These are phyloP conservation scores for Hirundo rustica DNA, from an alignment of 2,797 vertebrate species.

Conservation along the genomic window DNA sequence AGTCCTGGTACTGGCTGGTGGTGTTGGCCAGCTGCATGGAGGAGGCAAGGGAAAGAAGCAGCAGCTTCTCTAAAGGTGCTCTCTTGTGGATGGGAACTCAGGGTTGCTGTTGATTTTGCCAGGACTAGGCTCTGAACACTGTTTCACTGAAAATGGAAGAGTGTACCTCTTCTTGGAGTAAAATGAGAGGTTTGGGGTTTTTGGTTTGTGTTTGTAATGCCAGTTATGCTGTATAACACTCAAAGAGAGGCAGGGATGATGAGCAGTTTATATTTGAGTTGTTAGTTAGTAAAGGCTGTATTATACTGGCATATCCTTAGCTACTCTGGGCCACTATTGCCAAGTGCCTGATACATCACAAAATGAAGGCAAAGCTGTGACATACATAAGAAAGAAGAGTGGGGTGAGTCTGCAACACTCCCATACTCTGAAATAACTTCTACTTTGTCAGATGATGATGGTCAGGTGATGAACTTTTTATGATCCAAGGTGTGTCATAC, in stretches of 20 bases:
- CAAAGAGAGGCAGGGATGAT: background rate
- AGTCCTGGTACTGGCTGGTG: rapidly evolving
- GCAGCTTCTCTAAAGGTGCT: background rate
- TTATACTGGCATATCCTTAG: background rate
- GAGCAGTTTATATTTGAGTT: background rate
- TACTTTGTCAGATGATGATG: background rate
- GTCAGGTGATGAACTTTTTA: background rate
- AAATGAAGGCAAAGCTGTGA: background rate
- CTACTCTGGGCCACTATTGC: background rate
- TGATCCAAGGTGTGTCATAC: background rate
- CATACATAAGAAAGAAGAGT: background rate
- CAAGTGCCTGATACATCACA: background rate
- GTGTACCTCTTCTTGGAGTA: background rate
- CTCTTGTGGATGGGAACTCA: background rate
- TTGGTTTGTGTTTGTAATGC: background rate
- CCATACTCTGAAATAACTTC: background rate
- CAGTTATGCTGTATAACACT: background rate
- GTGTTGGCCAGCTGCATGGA: background rate
- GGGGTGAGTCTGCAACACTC: background rate
- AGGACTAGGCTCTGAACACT: background rate
- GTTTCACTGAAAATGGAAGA: background rate
- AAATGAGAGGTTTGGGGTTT: background rate
- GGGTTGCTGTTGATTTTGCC: background rate
- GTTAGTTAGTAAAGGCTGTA: background rate
- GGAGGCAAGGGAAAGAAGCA: background rate